Evolutionary conservation across 2,113 vertebrate species (phyloP).

Genomic region (Corvus moneduloides): DNA sequence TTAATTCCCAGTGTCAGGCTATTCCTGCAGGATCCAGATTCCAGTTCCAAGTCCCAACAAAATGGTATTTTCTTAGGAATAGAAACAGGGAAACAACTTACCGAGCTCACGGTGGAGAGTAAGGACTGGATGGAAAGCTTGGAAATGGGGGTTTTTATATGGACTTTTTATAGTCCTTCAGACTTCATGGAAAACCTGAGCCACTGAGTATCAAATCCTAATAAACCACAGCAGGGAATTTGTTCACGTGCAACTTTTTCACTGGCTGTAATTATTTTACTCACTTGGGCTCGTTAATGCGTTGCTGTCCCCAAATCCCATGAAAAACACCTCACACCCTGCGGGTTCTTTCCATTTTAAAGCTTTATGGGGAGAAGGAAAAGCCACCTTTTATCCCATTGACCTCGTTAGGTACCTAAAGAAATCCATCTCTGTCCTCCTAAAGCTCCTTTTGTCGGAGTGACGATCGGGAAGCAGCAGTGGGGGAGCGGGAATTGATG

Average conservation of each 20-base stretch:
- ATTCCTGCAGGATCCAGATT: not conserved
- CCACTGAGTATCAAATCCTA: not conserved
- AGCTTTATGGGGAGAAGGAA: not conserved
- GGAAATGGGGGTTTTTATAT: not conserved
- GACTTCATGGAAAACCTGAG: conserved; percentile 1
- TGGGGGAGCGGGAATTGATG: fast-evolving
- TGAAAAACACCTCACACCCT: not conserved
- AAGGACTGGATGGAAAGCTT: not conserved
- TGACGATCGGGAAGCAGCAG: fast-evolving
- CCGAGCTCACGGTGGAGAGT: not conserved
- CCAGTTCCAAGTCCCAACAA: not conserved
- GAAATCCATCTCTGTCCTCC: not conserved
- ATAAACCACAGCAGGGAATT: not conserved
- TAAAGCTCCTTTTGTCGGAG: not conserved
- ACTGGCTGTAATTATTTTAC: not conserved
- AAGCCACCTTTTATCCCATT: not conserved
- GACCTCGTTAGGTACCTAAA: not conserved
- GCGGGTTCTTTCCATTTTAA: not conserved
- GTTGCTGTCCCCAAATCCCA: not conserved
- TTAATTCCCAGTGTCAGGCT: not conserved
- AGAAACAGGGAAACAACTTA: not conserved
- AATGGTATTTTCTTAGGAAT: not conserved
- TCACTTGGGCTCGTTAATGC: not conserved
- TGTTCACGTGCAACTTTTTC: not conserved
- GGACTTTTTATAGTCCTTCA: not conserved